Base-by-base conservation (phyloP, 2,888 invertebrate genomes). In the Torymus tubicola region DNA sequence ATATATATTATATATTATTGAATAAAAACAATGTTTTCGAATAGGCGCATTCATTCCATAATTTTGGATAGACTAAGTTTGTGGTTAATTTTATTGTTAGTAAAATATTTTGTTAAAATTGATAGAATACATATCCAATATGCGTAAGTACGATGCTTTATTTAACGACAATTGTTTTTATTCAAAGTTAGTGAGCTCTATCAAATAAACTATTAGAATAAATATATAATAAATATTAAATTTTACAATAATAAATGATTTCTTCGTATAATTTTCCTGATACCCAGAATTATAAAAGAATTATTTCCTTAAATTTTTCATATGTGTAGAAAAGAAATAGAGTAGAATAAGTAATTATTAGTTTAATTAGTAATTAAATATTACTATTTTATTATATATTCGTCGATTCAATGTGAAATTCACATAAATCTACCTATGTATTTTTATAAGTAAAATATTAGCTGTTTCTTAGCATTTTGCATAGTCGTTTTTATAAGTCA, bases 1-100 rank as follows among this genome's bases (percentile, higher is more conserved):
- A 63, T 69, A 57, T 78, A 61, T 53, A 16, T 65, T 63, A 60
- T 65, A 74, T 53, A 71, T 18, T 42, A 42, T 63, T 65, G 75
- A 75, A 80, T 80, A 74, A 80, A 80, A 80, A 70, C 70, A 64
- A 63, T 74, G 52, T 61, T 70, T 78, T 71, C 52, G 4, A 57
- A 64, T 3, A 65, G 5, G 14, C 12, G 24, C 4, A 64, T 63
- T 68, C 61, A 61, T 74, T 70, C 64, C 65, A 74, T 69, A 24
- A 69, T 24, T 12, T 16, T 68, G n/a, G 16, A n/a, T 70, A 57
- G 13, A 11, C 64, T 11, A 52, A 58, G 65, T 57, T 8, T 50
- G 18, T 52, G 4, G 68, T 8, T 60, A 53, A 75, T 61, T 68
- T 68, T 53, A 24, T n/a, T 50, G 18, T 42, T 42, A 42, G 42